Evolutionary conservation across 1,140 invertebrate species (phyloP).

Genomic region (Rhopalosiphum padi): DNA sequence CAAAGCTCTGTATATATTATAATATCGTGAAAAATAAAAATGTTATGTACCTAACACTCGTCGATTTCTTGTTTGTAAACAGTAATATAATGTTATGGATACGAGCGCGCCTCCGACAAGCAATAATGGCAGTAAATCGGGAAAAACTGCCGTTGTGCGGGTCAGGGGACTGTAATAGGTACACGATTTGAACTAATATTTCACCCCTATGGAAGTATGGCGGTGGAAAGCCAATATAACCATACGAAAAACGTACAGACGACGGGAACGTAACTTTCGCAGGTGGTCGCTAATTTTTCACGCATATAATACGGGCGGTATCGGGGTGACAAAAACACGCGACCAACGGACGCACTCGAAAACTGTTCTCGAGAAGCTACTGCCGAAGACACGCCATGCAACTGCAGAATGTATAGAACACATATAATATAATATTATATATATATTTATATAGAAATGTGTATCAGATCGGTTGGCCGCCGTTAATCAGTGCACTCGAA

Average conservation of each 20-base stretch:
- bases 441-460: background rate
- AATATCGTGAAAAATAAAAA: background rate
- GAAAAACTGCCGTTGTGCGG: conserved; percentile 7
- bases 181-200: conserved; percentile 44
- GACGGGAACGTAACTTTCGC: background rate
- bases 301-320: background rate
- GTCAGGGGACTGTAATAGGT: background rate
- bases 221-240: background rate
- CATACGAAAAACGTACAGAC: background rate
- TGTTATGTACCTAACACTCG: background rate
- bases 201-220: conserved; percentile 27
- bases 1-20: background rate
- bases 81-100: background rate
- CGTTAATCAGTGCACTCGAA: conserved; percentile 42
- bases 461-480: conserved; percentile 1
- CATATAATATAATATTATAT: background rate
- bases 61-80: conserved; percentile 40
- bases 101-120: background rate
- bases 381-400: background rate
- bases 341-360: background rate
- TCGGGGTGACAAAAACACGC: conserved; percentile 17
- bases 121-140: conserved; percentile 23
- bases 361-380: background rate
- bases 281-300: conserved; percentile 39
- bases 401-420: background rate